A percentile compares a stretch with the other conserved stretches of the same genome.
phyloP scores from a whole-genome alignment of 2,113 vertebrate species.

The Gavia stellata region DNA sequence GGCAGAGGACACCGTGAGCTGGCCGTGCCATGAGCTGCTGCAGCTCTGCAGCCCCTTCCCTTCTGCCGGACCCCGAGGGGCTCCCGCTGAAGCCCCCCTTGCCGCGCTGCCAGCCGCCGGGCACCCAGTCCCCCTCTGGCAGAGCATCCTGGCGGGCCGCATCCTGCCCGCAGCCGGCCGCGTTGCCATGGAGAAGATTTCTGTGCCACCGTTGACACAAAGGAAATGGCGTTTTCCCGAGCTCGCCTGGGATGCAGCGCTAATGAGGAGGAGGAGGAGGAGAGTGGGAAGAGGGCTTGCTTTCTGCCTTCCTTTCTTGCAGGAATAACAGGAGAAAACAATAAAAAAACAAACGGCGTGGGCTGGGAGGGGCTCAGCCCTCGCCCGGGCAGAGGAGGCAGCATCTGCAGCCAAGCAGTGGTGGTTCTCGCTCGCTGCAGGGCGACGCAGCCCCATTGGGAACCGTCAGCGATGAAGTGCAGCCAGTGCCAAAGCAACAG shows the following conservation, averaged over 20 bases:
- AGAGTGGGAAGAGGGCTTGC: background rate
- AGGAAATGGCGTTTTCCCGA: background rate
- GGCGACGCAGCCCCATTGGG: rapidly evolving
- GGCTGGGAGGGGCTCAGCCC: background rate
- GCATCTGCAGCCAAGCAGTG: background rate
- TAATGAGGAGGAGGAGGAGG: background rate
- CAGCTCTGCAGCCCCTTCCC: background rate
- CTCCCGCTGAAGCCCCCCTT: background rate
- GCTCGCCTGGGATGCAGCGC: conserved; percentile 38
- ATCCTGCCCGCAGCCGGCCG: background rate
- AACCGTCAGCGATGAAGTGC: rapidly evolving
- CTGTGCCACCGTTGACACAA: conserved; percentile 8
- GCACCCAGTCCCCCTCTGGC: background rate
- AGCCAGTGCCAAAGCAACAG: background rate
- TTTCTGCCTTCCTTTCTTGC: background rate
- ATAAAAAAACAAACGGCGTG: rapidly evolving
- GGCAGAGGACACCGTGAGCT: rapidly evolving
- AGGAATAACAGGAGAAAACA: background rate
- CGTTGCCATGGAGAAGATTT: conserved; percentile 66
- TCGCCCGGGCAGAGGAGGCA: background rate
- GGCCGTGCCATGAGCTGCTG: rapidly evolving
- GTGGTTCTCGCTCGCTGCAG: background rate
- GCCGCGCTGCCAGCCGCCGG: background rate
- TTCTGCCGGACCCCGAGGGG: rapidly evolving
- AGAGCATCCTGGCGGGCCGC: background rate